Percentiles rank a stretch among this genome's conserved stretches.
These are phyloP conservation scores for Drosophila algonquin DNA, from an alignment of 2,888 invertebrate species.

Conservation along the genomic window DNA sequence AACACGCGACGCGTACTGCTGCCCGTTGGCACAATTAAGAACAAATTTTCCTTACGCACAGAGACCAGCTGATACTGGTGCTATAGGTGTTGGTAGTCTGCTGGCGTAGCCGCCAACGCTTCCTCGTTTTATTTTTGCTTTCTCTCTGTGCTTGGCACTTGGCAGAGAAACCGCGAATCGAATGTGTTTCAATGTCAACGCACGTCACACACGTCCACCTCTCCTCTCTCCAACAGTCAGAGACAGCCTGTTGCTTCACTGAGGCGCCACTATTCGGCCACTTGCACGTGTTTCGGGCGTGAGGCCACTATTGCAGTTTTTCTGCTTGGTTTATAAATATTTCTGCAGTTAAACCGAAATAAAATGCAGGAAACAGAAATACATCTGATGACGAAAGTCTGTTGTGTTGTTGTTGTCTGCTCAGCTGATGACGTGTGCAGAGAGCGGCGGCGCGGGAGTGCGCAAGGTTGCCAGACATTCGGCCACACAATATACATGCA, in stretches of 20 bases:
- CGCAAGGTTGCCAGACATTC: slow-evolving; percentile 54
- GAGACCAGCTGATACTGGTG: slow-evolving; percentile 69
- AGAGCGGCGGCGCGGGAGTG: slow-evolving; percentile 61
- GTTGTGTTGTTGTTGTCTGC: slow-evolving; percentile 34
- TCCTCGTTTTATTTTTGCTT: slow-evolving; percentile 70
- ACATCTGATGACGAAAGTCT: slow-evolving; percentile 36
- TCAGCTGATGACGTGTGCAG: slow-evolving; percentile 74
- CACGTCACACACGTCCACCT: slow-evolving; percentile 48
- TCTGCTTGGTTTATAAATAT: slow-evolving; percentile 24
- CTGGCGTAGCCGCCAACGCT: slow-evolving; percentile 42
- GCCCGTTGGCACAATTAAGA: slow-evolving; percentile 45
- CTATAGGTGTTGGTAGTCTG: slow-evolving; percentile 11
- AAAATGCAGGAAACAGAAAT: slow-evolving; percentile 51
- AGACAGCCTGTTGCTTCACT: slow-evolving; percentile 40
- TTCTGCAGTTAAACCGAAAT: slow-evolving; percentile 42
- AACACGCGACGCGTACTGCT: slow-evolving; percentile 12
- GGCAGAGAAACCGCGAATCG: slow-evolving; percentile 58
- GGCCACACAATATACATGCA: neutral
- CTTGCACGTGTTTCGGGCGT: slow-evolving; percentile 55
- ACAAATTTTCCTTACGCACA: slow-evolving; percentile 51
- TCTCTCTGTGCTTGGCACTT: slow-evolving; percentile 30
- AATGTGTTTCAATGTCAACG: slow-evolving; percentile 74
- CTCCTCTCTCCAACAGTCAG: neutral
- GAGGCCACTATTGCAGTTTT: slow-evolving; percentile 2
- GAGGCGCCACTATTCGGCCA: slow-evolving; percentile 35